Conservation (phyloP, 1,140 invertebrate species). For the Laupala kohalensis region DNA sequence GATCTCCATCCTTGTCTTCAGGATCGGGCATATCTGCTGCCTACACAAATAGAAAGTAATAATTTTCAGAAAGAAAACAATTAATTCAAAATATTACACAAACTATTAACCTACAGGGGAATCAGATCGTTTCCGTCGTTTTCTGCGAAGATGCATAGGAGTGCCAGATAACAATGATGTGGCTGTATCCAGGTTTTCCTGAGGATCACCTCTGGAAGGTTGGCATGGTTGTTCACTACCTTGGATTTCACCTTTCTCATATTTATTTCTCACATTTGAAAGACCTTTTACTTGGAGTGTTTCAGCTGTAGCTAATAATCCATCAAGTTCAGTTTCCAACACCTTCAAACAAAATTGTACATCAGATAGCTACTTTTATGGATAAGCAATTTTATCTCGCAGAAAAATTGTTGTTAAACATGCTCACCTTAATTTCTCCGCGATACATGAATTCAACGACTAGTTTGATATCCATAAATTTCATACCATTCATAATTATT, state of each 20-base stretch:
- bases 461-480: constrained; percentile 31
- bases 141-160: constrained; percentile 10
- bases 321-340: constrained; percentile 27
- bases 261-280: constrained; percentile 24
- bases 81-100: neutral
- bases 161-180: neutral
- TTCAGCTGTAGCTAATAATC: constrained; percentile 29
- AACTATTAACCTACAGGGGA: constrained; percentile 12
- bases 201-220: neutral
- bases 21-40: neutral
- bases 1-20: neutral
- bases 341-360: constrained; percentile 15
- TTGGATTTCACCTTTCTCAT: constrained; percentile 19
- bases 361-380: neutral
- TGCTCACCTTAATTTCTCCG: constrained; percentile 36
- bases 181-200: neutral
- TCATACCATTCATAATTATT: constrained; percentile 36
- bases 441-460: constrained; percentile 41
- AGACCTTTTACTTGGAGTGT: constrained; percentile 34
- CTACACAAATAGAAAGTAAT: neutral
- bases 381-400: neutral
- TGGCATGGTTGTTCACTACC: neutral
- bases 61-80: neutral
- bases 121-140: constrained; percentile 14
- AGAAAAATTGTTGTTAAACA: neutral